A percentile compares a stretch with the other conserved stretches of the same genome.
Conservation (phyloP, 2,113 vertebrate species). For the Xiphorhynchus elegans region DNA sequence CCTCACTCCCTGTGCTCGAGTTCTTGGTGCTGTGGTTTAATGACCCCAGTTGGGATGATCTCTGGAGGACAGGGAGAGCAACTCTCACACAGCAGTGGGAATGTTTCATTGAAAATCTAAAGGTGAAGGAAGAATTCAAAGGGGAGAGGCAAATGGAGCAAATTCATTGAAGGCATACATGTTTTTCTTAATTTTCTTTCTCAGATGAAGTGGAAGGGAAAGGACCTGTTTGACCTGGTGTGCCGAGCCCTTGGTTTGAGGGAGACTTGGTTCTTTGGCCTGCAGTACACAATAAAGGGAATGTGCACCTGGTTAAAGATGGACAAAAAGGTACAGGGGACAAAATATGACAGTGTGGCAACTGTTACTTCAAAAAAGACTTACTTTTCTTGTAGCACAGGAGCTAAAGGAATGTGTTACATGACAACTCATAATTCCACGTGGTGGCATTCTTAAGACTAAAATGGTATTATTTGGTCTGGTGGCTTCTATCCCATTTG, state of each 20-base stretch:
- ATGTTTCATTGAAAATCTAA: neutral
- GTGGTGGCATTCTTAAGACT: neutral
- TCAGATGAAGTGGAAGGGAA: slow-evolving; percentile 94
- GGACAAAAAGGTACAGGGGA: slow-evolving; percentile 85
- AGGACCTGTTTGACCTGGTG: slow-evolving; percentile 91
- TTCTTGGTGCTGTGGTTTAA: neutral
- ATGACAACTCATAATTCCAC: neutral
- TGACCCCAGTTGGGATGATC: neutral
- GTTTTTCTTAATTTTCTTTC: neutral
- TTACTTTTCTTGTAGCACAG: neutral
- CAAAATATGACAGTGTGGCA: neutral
- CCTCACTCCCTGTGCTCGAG: neutral
- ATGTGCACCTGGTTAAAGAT: slow-evolving; percentile 90
- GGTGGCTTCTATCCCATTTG: neutral
- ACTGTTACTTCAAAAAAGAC: neutral
- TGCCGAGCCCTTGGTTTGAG: slow-evolving; percentile 87
- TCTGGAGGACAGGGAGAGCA: neutral
- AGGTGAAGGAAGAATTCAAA: neutral
- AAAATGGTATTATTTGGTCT: neutral
- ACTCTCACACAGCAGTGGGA: neutral
- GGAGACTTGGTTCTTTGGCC: slow-evolving; percentile 94
- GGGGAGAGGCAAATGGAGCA: neutral
- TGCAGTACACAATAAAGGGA: slow-evolving; percentile 88
- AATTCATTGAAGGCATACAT: neutral
- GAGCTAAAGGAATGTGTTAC: neutral